Conservation (phyloP, 2,888 invertebrate species). For the Chouioia cunea region DNA sequence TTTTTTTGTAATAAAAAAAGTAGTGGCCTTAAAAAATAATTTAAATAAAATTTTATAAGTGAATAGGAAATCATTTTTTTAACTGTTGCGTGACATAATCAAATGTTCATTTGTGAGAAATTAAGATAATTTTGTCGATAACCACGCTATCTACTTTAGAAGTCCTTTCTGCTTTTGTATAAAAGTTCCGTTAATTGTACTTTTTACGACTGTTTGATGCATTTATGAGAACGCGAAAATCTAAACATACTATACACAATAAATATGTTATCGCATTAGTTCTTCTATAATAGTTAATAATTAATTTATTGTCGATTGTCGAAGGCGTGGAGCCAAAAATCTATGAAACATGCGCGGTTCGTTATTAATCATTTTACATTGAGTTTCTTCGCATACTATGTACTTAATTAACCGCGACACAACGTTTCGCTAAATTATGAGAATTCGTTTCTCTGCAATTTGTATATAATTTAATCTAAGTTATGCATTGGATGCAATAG, state of each 20-base stretch:
- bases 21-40: no score
- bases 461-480: slow-evolving; percentile 38
- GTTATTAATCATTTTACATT: slow-evolving; percentile 5
- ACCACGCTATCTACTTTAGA: background rate
- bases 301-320: slow-evolving; percentile 19
- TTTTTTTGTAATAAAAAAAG: no score
- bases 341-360: slow-evolving; percentile 4
- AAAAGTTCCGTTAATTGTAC: slow-evolving; percentile 37
- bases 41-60: no score
- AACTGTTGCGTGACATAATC: background rate
- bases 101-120: no score
- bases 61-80: slow-evolving; percentile 14
- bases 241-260: slow-evolving; percentile 8
- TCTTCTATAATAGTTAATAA: slow-evolving; percentile 29
- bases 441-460: slow-evolving; percentile 16
- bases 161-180: background rate
- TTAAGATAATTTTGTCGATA: slow-evolving; percentile 26
- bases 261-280: slow-evolving; percentile 29
- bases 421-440: slow-evolving; percentile 7
- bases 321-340: slow-evolving; percentile 8
- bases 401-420: slow-evolving; percentile 40
- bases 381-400: slow-evolving; percentile 34
- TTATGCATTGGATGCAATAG: slow-evolving; percentile 26
- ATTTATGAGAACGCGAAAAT: slow-evolving; percentile 41
- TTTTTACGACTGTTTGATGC: slow-evolving; percentile 43